Conservation (phyloP, 2,113 vertebrate species). For the Ceyx cyanopectus region DNA sequence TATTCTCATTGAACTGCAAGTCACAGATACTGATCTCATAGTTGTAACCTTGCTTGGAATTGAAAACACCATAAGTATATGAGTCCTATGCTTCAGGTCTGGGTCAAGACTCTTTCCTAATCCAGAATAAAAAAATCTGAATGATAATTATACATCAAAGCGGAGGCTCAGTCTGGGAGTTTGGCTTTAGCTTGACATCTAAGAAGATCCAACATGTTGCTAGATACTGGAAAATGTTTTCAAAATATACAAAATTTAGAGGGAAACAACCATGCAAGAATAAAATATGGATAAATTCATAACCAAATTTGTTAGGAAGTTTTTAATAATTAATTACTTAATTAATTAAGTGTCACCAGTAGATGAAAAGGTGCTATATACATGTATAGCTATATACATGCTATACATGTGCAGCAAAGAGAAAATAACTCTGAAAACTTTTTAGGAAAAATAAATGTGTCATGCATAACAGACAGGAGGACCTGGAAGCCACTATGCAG, state of each 20-base stretch:
- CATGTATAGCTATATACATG: no score
- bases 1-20: not conserved
- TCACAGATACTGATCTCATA: not conserved
- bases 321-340: not conserved
- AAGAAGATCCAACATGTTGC: not conserved
- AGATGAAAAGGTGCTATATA: not conserved
- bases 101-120: not conserved
- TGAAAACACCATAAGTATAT: not conserved
- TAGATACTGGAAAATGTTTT: not conserved
- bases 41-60: not conserved
- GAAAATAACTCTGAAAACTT: not conserved
- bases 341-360: not conserved
- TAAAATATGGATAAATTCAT: not conserved
- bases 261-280: not conserved
- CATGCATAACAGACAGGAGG: no score
- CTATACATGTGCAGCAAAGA: not conserved
- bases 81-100: not conserved
- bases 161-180: fast-evolving
- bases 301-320: not conserved
- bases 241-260: not conserved
- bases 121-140: not conserved
- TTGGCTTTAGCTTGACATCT: not conserved
- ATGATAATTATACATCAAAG: not conserved
- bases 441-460: no score
- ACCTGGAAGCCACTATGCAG: no score